Base-by-base conservation (phyloP, 1,140 invertebrate genomes). In the Ostrea edulis region DNA sequence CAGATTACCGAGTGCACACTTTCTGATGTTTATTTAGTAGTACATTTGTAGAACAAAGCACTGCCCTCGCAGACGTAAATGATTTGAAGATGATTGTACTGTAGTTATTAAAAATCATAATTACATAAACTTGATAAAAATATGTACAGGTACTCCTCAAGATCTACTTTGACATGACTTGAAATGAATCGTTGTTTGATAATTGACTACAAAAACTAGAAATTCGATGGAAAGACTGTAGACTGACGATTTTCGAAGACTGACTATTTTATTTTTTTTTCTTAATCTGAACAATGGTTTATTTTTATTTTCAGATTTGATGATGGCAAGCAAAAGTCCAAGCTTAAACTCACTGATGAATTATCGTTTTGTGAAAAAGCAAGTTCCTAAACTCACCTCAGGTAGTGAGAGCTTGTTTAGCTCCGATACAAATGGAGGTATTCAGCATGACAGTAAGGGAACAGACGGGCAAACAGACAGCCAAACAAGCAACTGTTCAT, bases 311-410 rank as follows among this genome's bases (percentile, higher is more conserved):
- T 17, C 20, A 62, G 55, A 62, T 62, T 20, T 14, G 25, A 81
- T 29, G 2, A 83, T 83, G 82, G 53, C 82, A 51, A 22, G 51
- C 8, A 83, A 83, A 52, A 83, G 53, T 83, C 82, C 44, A 54
- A 83, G 71, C 2, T 65, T 92, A 17, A 90, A 83, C 62, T 89
- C 88, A 7, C 85, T 92, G 35, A 87, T 92, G 84, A 91, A 88
- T 58, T 92, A 92, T 62, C 81, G 91, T 35, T 92, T 91, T 90
- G 89, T 90, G 14, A 90, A 89, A 85, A 90, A 88, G 71, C 29
- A 77, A 2, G 65, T n/a, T n/a, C 25, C 86, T 8, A 87, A 89
- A 83, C 51, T 89, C 2, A 53, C 71, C 17, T 83, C 85, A 44
- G 55, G 84, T 68, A 86, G 86, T 44, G 85, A 86, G 17, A 85